Conservation (phyloP, 2,888 invertebrate species). For the Calameuta filiformis region DNA sequence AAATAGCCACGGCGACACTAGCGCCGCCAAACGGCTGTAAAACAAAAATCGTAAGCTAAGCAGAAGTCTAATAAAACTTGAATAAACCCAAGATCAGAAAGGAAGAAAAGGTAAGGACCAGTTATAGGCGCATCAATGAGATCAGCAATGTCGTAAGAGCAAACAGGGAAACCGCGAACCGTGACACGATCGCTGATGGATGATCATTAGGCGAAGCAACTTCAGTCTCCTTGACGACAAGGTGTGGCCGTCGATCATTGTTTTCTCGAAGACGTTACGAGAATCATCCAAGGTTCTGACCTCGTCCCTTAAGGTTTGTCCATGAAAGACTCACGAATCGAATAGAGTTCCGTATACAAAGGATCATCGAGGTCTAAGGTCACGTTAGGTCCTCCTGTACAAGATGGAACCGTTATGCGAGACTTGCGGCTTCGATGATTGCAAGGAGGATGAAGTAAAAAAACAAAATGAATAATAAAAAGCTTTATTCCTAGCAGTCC, state of each 20-base stretch:
- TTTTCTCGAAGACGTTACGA: background rate
- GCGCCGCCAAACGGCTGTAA: too few relatives aligned
- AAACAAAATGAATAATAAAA: background rate
- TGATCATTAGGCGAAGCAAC: conserved; percentile 4
- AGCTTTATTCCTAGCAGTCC: background rate
- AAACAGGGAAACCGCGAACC: conserved; percentile 31
- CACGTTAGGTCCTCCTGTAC: background rate
- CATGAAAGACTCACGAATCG: background rate
- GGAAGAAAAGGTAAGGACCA: background rate
- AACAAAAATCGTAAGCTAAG: too few relatives aligned
- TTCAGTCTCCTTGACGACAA: background rate
- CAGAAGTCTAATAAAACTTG: background rate
- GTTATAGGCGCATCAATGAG: conserved; percentile 28
- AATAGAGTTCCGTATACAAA: background rate
- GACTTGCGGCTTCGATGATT: background rate
- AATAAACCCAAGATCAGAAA: background rate
- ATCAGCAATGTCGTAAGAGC: conserved; percentile 53
- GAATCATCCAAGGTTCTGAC: background rate
- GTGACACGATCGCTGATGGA: conserved; percentile 36
- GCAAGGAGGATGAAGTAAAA: background rate
- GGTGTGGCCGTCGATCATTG: background rate
- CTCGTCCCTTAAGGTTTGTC: background rate
- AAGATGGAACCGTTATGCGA: background rate
- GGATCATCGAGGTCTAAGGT: background rate
- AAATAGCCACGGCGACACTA: background rate